These are phyloP conservation scores for Nyctibius bracteatus DNA, from an alignment of 2,113 vertebrate species.

Conservation along the genomic window DNA sequence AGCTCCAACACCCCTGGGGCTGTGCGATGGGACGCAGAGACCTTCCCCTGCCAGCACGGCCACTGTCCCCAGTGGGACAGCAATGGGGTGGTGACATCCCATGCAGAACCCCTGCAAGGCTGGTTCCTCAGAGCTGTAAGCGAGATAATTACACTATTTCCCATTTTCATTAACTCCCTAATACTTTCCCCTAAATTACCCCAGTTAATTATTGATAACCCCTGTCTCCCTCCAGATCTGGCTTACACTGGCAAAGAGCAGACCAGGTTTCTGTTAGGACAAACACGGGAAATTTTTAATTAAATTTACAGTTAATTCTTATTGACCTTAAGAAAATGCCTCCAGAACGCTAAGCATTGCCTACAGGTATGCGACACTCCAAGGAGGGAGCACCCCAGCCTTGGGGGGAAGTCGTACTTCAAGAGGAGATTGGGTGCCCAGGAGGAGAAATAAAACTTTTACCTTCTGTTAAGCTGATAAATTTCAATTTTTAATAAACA, in stretches of 20 bases:
- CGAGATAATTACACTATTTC: neutral
- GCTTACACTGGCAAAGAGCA: neutral
- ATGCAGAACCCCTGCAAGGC: fast-evolving
- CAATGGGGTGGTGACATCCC: neutral
- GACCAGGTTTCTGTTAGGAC: neutral
- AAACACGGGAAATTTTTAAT: slow-evolving; percentile 4
- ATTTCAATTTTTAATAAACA: neutral
- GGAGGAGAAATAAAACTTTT: neutral
- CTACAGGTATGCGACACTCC: neutral
- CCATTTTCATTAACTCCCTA: slow-evolving; percentile 42
- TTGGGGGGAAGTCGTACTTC: neutral
- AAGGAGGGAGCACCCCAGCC: neutral
- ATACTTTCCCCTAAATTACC: slow-evolving; percentile 28
- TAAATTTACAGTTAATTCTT: slow-evolving; percentile 35
- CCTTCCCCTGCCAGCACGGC: too few species aligned
- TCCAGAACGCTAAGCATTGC: neutral
- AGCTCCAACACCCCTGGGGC: neutral
- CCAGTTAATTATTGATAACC: slow-evolving; percentile 59
- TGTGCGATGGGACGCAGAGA: neutral
- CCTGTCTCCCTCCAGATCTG: neutral
- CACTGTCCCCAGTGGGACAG: neutral
- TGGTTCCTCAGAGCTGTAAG: neutral
- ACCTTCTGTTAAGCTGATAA: neutral
- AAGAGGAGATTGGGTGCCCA: neutral
- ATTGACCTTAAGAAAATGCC: neutral